phyloP scores from a whole-genome alignment of 2,888 invertebrate species.

The Acleris emargana region DNA sequence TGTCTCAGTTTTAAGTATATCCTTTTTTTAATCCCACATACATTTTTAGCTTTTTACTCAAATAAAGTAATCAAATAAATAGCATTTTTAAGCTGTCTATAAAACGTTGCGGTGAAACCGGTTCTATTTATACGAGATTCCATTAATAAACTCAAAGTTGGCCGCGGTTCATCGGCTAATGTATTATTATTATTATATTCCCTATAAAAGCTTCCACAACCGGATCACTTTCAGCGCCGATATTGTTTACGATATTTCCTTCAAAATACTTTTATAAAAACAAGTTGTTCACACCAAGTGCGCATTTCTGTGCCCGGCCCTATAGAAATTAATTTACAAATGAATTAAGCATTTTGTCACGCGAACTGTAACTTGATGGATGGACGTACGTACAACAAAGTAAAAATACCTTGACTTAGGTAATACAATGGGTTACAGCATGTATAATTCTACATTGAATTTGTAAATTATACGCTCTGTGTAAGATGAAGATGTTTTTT shows the following conservation, averaged over 20 bases:
- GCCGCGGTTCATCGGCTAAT: not conserved
- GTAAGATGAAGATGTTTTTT: not conserved
- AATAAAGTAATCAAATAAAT: not conserved
- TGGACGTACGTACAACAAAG: not conserved
- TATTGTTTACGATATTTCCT: slow-evolving; percentile 7
- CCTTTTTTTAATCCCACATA: no score
- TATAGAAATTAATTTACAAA: slow-evolving; percentile 15
- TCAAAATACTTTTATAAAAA: slow-evolving; percentile 14
- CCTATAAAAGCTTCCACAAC: not conserved
- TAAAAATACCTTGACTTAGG: slow-evolving; percentile 7
- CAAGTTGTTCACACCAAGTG: not conserved
- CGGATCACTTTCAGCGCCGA: slow-evolving; percentile 11
- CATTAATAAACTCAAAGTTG: slow-evolving; percentile 14
- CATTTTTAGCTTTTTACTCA: no score
- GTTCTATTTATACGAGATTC: not conserved
- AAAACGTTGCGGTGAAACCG: not conserved
- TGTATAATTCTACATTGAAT: not conserved
- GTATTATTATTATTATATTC: slow-evolving; percentile 9
- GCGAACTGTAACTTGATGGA: slow-evolving; percentile 13
- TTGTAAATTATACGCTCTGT: not conserved
- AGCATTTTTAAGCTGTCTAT: not conserved
- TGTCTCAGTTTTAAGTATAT: no score
- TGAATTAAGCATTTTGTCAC: slow-evolving; percentile 24
- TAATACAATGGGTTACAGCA: not conserved
- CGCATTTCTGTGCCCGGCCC: not conserved